phyloP scores from a whole-genome alignment of 2,113 vertebrate species.

The Psittacula cyanocephala region DNA sequence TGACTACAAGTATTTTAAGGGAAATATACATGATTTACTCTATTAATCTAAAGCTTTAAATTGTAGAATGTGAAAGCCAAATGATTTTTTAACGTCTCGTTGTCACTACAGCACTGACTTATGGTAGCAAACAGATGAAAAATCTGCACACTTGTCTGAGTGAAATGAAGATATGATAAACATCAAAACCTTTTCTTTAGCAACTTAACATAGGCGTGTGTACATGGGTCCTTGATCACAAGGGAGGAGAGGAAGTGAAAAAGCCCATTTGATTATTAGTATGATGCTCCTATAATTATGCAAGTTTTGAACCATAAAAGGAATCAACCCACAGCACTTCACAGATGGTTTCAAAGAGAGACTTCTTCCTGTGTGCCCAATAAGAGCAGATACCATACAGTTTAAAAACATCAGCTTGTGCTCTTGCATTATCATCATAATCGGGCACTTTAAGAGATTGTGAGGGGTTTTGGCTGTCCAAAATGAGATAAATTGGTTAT shows the following conservation, averaged over 20 bases:
- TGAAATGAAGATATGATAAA: not conserved
- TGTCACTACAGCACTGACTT: slow-evolving; percentile 2
- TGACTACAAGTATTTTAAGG: not conserved
- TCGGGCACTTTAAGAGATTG: not conserved
- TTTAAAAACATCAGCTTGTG: not conserved
- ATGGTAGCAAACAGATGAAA: slow-evolving; percentile 17
- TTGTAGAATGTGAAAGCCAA: slow-evolving; percentile 21
- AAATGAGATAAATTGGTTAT: not conserved
- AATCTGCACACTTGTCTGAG: not conserved
- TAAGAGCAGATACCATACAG: not conserved
- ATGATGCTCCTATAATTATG: not conserved
- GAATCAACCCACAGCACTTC: not conserved
- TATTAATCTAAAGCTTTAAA: slow-evolving; percentile 5
- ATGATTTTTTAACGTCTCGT: not conserved
- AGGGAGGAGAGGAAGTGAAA: not conserved
- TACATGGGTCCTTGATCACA: not conserved
- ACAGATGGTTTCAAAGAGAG: not conserved
- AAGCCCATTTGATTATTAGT: not conserved
- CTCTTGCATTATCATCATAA: not conserved
- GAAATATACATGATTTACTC: not conserved
- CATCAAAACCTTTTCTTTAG: not conserved
- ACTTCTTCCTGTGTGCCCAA: not conserved
- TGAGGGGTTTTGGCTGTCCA: not conserved
- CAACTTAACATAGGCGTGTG: not conserved
- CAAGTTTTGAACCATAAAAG: not conserved